Percentiles rank a stretch among this genome's conserved stretches.
Conservation (phyloP, 64 coral and sea anemone genomes). For the Porites lutea region DNA sequence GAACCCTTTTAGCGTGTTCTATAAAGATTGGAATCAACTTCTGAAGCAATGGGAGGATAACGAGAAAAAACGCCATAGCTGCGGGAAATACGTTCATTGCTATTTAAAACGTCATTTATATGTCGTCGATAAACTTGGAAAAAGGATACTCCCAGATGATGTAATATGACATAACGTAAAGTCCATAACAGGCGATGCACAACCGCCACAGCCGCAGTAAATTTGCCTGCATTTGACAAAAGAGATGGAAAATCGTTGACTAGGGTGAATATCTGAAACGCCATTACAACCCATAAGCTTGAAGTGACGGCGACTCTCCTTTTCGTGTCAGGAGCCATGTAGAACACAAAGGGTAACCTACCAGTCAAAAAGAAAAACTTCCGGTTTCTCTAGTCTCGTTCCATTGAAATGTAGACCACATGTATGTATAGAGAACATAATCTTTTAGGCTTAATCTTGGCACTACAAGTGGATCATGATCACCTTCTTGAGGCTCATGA, state of each 20-base stretch:
- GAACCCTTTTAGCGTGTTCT: constrained; percentile 43
- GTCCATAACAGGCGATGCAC: no score
- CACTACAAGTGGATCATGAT: neutral
- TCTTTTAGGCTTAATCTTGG: constrained; percentile 24
- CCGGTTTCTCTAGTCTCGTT: constrained; percentile 53
- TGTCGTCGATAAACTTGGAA: no score
- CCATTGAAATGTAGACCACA: constrained; percentile 82
- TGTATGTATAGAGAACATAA: constrained; percentile 59
- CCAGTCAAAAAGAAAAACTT: neutral
- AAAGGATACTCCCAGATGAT: no score
- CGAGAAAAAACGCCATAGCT: constrained; percentile 49
- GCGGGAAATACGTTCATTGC: constrained; percentile 7
- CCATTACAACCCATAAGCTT: constrained; percentile 63
- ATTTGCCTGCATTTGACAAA: constrained; percentile 30
- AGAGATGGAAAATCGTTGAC: constrained; percentile 53
- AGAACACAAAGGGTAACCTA: constrained; percentile 45
- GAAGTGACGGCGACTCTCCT: constrained; percentile 50
- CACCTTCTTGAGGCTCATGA: neutral
- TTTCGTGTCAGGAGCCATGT: neutral
- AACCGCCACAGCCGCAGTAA: constrained; percentile 15
- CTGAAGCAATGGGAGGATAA: constrained; percentile 67
- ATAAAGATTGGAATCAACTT: constrained; percentile 79
- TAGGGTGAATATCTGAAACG: constrained; percentile 71
- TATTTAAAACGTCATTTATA: no score
- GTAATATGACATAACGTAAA: no score